Percentiles rank a stretch among this genome's conserved stretches.
Evolutionary conservation across 1,140 invertebrate genomes (phyloP).

Genomic region (Bombus ignitus): DNA sequence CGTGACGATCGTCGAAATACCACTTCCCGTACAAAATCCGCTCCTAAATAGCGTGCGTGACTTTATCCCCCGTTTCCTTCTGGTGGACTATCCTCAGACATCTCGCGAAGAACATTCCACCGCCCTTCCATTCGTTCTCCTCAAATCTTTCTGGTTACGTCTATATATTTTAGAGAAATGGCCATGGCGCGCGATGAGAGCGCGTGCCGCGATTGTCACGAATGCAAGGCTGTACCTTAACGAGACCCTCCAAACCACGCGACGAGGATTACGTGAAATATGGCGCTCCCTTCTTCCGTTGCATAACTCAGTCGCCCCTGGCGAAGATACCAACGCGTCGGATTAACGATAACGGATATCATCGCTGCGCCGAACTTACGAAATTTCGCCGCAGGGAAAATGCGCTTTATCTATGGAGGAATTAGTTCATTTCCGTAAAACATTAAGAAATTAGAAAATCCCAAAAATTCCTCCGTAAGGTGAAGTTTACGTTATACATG

Average conservation of each 20-base stretch:
- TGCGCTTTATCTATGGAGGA: neutral
- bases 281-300: slow-evolving; percentile 10
- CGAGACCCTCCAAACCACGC: slow-evolving; percentile 2
- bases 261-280: slow-evolving; percentile 25
- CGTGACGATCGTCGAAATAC: slow-evolving; percentile 33
- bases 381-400: slow-evolving; percentile 11
- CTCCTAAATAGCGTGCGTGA: slow-evolving; percentile 66
- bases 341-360: slow-evolving; percentile 42
- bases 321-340: neutral
- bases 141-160: slow-evolving; percentile 68
- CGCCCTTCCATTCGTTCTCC: slow-evolving; percentile 31
- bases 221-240: slow-evolving; percentile 30
- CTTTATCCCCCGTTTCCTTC: slow-evolving; percentile 31
- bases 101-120: slow-evolving; percentile 54
- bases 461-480: neutral
- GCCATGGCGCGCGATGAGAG: neutral
- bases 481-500: neutral
- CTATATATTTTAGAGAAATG: neutral
- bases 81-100: neutral
- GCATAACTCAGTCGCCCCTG: neutral
- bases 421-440: slow-evolving; percentile 3
- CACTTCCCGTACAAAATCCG: slow-evolving; percentile 60
- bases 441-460: neutral
- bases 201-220: slow-evolving; percentile 20
- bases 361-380: neutral